These are phyloP conservation scores for Mamestra configurata DNA, from an alignment of 1,140 invertebrate species.

Conservation along the genomic window DNA sequence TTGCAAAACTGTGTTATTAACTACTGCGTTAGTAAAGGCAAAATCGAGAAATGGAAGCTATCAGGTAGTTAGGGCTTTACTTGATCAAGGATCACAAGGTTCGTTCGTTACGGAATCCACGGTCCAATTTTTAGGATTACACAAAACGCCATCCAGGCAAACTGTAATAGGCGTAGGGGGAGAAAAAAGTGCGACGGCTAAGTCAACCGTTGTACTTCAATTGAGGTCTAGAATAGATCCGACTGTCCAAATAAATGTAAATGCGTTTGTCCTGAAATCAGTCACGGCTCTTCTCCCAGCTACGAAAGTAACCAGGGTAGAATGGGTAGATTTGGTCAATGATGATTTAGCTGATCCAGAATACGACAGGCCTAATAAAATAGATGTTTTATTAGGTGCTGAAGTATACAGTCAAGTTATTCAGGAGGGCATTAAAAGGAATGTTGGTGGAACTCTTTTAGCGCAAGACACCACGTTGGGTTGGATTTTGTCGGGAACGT, in stretches of 20 bases:
- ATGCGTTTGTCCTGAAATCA: neutral
- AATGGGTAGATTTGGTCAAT: neutral
- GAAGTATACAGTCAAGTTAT: conserved; percentile 23
- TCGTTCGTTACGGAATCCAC: conserved; percentile 11
- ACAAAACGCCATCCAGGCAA: neutral
- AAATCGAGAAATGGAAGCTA: neutral
- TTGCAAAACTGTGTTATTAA: neutral
- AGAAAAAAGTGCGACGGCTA: neutral
- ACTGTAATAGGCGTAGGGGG: neutral
- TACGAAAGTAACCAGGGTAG: neutral
- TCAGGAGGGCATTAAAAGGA: neutral
- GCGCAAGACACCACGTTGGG: no score
- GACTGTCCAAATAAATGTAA: neutral
- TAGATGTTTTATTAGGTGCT: neutral
- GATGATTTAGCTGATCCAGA: neutral
- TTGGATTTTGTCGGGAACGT: no score
- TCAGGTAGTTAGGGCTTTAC: neutral
- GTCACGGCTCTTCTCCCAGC: neutral
- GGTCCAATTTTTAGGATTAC: neutral
- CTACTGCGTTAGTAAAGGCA: conserved; percentile 16
- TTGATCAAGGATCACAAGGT: conserved; percentile 26
- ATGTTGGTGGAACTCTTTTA: no score
- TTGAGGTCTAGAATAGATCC: neutral
- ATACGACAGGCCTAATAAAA: neutral
- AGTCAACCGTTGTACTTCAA: neutral